phyloP scores from a whole-genome alignment of 2,113 vertebrate genomes.

The Ailurus styani region DNA sequence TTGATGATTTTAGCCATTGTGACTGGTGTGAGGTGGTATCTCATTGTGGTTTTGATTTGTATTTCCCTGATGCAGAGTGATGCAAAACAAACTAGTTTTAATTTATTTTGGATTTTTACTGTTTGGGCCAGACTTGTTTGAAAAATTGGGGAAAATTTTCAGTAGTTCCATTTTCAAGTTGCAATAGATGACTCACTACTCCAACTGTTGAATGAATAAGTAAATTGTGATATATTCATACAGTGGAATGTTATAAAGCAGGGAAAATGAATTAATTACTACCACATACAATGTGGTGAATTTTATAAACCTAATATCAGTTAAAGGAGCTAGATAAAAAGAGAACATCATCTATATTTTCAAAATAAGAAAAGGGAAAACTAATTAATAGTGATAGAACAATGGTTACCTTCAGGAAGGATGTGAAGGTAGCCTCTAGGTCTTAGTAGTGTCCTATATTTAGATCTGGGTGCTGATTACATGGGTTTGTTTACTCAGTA shows the following conservation, averaged over 20 bases:
- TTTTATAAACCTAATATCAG: background rate
- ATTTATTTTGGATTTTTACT: background rate
- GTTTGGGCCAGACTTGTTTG: background rate
- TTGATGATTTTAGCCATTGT: background rate
- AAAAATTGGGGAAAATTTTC: background rate
- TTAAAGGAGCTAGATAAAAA: background rate
- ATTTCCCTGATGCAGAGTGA: background rate
- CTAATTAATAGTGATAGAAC: background rate
- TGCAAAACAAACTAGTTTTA: background rate
- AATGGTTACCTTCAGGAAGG: background rate
- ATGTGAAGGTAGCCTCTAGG: background rate
- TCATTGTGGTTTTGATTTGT: background rate
- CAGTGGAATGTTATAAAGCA: background rate
- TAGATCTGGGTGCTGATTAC: background rate
- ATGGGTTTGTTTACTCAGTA: background rate
- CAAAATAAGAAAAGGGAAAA: background rate
- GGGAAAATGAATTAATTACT: background rate
- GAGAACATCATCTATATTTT: background rate
- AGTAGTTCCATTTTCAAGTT: background rate
- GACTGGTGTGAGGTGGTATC: background rate
- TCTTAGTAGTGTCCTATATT: background rate
- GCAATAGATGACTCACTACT: background rate
- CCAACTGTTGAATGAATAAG: background rate
- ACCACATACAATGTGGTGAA: background rate
- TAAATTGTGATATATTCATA: background rate